Conservation (phyloP, 1,140 invertebrate species). For the Megathymus violae region DNA sequence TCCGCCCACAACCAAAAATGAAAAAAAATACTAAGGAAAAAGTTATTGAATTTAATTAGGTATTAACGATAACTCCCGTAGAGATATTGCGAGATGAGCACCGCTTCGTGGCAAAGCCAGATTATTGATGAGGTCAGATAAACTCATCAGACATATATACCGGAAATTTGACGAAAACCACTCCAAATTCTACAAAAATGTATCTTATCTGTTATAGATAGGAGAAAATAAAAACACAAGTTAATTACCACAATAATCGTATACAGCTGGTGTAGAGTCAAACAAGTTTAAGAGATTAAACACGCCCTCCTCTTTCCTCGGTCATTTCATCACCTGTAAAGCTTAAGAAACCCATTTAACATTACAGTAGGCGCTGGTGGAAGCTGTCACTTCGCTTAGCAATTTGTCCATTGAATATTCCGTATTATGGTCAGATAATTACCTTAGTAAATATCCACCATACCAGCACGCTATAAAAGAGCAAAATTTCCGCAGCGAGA, state of each 20-base stretch:
- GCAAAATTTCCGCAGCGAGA: slow-evolving; percentile 78
- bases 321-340: slow-evolving; percentile 28
- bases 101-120: slow-evolving; percentile 6
- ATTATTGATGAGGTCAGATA: slow-evolving; percentile 12
- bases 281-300: slow-evolving; percentile 26
- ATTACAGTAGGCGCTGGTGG: slow-evolving; percentile 27
- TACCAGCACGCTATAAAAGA: slow-evolving; percentile 75
- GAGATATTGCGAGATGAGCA: slow-evolving; percentile 2
- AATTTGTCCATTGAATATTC: slow-evolving; percentile 73
- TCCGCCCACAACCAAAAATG: slow-evolving; percentile 4
- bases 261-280: slow-evolving; percentile 9
- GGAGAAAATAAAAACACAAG: slow-evolving; percentile 11
- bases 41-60: slow-evolving; percentile 18
- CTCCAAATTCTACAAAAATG: slow-evolving; percentile 1
- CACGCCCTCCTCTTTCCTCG: slow-evolving; percentile 30
- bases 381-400: slow-evolving; percentile 39
- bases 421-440: slow-evolving; percentile 74
- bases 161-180: slow-evolving; percentile 15
- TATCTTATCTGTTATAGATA: slow-evolving; percentile 3
- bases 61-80: slow-evolving; percentile 13
- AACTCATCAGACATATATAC: slow-evolving; percentile 3
- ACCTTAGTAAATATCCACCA: slow-evolving; percentile 77
- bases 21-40: slow-evolving; percentile 12
- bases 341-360: slow-evolving; percentile 30
- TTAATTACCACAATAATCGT: slow-evolving; percentile 29